phyloP scores from a whole-genome alignment of 2,113 vertebrate genomes.

The Leucoraja erinaceus region DNA sequence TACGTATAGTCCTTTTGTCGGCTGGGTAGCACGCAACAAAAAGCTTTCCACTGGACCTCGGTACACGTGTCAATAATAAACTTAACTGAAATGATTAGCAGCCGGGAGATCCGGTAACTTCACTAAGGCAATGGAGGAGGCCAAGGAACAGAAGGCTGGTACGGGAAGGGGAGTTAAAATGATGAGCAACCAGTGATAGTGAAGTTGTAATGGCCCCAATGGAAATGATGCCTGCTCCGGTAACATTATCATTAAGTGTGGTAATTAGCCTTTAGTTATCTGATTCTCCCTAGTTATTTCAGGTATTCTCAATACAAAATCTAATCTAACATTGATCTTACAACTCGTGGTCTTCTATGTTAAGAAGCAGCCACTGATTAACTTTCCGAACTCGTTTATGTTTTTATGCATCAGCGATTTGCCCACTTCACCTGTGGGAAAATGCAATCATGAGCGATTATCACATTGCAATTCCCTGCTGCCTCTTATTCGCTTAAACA shows the following conservation, averaged over 20 bases:
- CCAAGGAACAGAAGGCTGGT: not conserved
- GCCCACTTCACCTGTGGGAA: not conserved
- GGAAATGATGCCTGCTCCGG: too few species aligned
- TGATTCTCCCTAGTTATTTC: not conserved
- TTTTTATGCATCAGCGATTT: not conserved
- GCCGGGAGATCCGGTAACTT: too few species aligned
- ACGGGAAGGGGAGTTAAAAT: too few species aligned
- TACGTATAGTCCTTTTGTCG: too few species aligned
- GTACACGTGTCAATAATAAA: too few species aligned
- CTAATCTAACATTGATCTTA: conserved; percentile 17
- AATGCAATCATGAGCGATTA: not conserved
- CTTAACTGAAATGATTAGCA: too few species aligned
- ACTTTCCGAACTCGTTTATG: not conserved
- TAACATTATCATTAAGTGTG: not conserved
- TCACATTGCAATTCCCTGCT: conserved; percentile 1
- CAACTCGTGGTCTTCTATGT: not conserved
- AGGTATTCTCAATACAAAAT: not conserved
- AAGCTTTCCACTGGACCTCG: too few species aligned
- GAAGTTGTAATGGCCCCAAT: not conserved
- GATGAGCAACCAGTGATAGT: too few species aligned
- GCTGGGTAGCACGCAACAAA: too few species aligned
- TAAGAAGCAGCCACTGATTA: not conserved
- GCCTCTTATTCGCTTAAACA: conserved; percentile 8
- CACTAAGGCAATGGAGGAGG: too few species aligned
- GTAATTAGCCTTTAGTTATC: not conserved